phyloP scores from a whole-genome alignment of 2,113 vertebrate genomes.

The Todiramphus chloris region DNA sequence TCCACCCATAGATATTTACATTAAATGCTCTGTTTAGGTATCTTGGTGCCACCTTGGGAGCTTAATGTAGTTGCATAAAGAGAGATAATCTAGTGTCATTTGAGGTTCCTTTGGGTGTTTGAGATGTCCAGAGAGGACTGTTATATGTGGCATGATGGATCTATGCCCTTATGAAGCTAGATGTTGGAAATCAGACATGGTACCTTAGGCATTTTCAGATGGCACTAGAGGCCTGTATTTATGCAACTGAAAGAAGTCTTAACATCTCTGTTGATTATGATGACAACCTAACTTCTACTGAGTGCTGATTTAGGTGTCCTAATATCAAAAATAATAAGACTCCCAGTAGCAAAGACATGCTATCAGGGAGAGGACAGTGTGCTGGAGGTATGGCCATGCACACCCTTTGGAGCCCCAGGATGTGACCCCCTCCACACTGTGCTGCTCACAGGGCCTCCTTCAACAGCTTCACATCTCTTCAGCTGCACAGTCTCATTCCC shows the following conservation, averaged over 20 bases:
- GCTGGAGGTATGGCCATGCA: accelerated
- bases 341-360: background rate
- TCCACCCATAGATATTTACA: background rate
- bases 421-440: accelerated
- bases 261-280: background rate
- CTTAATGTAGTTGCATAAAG: background rate
- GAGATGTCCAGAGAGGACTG: background rate
- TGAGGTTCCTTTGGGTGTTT: background rate
- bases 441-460: background rate
- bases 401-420: accelerated
- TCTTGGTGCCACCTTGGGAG: background rate
- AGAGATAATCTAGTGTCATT: background rate
- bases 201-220: background rate
- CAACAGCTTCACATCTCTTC: background rate
- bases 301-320: background rate
- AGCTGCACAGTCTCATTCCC: background rate
- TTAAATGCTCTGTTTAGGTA: background rate
- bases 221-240: background rate
- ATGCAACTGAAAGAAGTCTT: background rate
- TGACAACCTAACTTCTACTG: background rate
- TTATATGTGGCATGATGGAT: background rate
- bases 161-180: background rate
- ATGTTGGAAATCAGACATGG: background rate
- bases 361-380: background rate
- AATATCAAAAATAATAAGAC: background rate